Conservation (phyloP, 2,113 vertebrate genomes). For the Xiphophorus couchianus region DNA sequence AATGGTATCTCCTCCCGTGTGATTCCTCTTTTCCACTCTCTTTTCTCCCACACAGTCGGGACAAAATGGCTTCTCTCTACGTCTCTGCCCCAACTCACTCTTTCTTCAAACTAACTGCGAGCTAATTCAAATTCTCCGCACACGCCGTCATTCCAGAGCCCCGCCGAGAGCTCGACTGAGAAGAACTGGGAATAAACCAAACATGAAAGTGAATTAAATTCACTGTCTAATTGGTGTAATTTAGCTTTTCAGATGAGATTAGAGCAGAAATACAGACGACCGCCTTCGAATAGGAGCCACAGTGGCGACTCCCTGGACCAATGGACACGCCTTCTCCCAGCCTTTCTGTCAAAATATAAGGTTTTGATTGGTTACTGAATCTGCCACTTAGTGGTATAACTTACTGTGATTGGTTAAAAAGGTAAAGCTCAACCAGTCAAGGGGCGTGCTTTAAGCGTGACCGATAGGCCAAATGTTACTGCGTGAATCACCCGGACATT, state of each 20-base stretch:
- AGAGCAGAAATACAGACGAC: slow-evolving; percentile 77
- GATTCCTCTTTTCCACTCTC: slow-evolving; percentile 76
- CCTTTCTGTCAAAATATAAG: slow-evolving; percentile 44
- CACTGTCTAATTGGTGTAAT: slow-evolving; percentile 29
- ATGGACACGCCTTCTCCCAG: slow-evolving; percentile 62
- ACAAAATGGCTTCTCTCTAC: slow-evolving; percentile 85
- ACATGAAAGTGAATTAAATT: slow-evolving; percentile 34
- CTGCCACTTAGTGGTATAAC: slow-evolving; percentile 7
- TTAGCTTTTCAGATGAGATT: slow-evolving; percentile 48
- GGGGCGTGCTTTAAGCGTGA: slow-evolving; percentile 50
- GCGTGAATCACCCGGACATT: slow-evolving; percentile 57
- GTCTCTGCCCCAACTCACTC: slow-evolving; percentile 72
- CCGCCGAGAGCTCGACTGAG: slow-evolving; percentile 41
- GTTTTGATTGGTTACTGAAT: slow-evolving; percentile 38
- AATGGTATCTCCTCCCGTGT: slow-evolving; percentile 55
- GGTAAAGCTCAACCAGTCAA: slow-evolving; percentile 4
- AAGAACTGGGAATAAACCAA: slow-evolving; percentile 29
- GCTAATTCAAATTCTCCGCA: slow-evolving; percentile 79
- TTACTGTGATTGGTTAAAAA: slow-evolving; percentile 56
- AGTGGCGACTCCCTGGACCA: slow-evolving; percentile 79
- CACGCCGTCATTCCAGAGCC: slow-evolving; percentile 77
- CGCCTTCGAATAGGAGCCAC: slow-evolving; percentile 83
- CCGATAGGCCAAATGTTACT: slow-evolving; percentile 66
- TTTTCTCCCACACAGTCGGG: slow-evolving; percentile 82
- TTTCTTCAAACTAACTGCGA: slow-evolving; percentile 82